Base-by-base conservation (phyloP, 2,797 vertebrate species). In the Hybognathus amarus region DNA sequence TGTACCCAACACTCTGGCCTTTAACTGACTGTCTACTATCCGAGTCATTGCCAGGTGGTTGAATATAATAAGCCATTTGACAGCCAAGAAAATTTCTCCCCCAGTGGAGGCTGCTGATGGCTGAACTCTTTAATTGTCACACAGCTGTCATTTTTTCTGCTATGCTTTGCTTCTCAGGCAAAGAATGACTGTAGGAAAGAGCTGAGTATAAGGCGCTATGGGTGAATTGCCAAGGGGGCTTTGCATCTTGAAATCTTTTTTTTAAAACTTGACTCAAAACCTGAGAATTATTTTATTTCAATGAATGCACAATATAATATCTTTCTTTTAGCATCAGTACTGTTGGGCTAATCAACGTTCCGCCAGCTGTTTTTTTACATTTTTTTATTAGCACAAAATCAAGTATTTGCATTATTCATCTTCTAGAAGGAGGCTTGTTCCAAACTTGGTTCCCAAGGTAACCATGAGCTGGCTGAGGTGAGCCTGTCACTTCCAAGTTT, bases 81-180 rank as follows among this genome's bases (percentile, higher is more conserved):
- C 85, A 89, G 88, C 83, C 86, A 90, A 87, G 86, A 87, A 84
- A 86, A 84, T 79, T 74, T 81, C 67, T 63, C 83, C 83, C 80
- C 80, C 86, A 86, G 86, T 79, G 24, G 85, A 30, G 79, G 63
- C 63, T 75, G 79, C 81, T 83, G 83, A 86, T 82, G 78, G 82
- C 86, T 88, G 81, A 63, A 82, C 63, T 87, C 71, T 88, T 89
- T 91, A 89, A 90, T 90, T 89, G 89, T 89, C 87, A 89, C 84
- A 85, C 80, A 82, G 85, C 89, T 90, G 89, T 90, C 90, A 91
- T 85, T 89, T 85, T n/a, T 82, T 77, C 71, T 81, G 87, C 86
- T 71, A 83, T 75, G 79, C 83, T 87, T 83, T 75, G 76, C 83
- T 84, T 85, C 81, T 79, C 80, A 56, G 77, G 79, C 81, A 82